A percentile compares a stretch with the other conserved stretches of the same genome.
These are phyloP conservation scores for Genyomyrus donnyi DNA, from an alignment of 2,113 vertebrate genomes.

Conservation along the genomic window DNA sequence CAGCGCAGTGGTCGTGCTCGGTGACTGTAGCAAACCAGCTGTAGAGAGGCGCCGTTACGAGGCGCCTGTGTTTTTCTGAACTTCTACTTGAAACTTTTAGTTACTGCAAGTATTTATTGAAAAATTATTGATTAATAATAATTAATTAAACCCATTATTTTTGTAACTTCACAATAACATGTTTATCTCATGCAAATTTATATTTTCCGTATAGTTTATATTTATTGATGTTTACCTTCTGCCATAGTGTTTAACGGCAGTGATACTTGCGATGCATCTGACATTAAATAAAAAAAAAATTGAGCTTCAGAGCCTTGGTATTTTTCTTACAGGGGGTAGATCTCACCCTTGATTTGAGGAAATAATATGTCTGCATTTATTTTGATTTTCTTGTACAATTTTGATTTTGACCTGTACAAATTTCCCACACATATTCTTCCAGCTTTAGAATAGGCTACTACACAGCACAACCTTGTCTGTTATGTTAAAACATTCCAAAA, in stretches of 20 bases:
- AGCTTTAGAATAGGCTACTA: not conserved
- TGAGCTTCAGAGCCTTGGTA: not conserved
- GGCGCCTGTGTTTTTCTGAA: not conserved
- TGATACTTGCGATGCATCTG: not conserved
- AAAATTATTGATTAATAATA: not conserved
- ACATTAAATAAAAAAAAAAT: not conserved
- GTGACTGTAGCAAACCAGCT: not conserved
- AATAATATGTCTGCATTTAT: not conserved
- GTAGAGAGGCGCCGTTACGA: not conserved
- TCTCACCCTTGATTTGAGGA: not conserved
- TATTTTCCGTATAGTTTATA: not conserved
- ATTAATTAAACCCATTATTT: not conserved
- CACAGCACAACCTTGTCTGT: not conserved
- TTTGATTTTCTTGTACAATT: not conserved
- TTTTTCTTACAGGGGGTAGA: not conserved
- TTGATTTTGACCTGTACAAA: not conserved
- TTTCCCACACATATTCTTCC: not conserved
- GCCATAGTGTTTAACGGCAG: not conserved
- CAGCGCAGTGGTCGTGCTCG: not conserved
- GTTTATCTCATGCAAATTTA: not conserved
- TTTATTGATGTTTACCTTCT: not conserved
- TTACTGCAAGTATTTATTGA: not conserved
- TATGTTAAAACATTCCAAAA: not conserved
- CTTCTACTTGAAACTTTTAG: not conserved
- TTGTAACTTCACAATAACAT: not conserved